Percentiles rank a stretch among this genome's conserved stretches.
phyloP scores from a whole-genome alignment of 1,140 invertebrate genomes.

The Drosophila simulans region DNA sequence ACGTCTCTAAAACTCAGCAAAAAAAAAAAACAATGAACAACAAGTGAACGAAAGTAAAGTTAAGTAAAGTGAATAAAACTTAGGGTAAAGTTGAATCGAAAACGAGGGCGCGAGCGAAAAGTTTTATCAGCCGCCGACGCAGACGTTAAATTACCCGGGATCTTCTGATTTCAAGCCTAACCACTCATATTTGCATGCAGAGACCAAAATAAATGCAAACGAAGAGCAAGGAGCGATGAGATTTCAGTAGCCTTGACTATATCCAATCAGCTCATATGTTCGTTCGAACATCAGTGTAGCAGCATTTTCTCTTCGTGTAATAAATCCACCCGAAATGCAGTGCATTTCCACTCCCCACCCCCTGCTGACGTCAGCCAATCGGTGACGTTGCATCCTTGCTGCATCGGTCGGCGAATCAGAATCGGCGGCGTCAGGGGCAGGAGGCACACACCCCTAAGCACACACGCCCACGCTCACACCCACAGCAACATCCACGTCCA shows the following conservation, averaged over 20 bases:
- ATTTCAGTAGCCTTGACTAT: too few relatives aligned
- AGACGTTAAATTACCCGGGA: slow-evolving; percentile 17
- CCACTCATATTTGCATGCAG: not conserved
- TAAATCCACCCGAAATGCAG: slow-evolving; percentile 32
- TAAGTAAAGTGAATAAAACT: slow-evolving; percentile 41
- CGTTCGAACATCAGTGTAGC: too few relatives aligned
- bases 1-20: slow-evolving; percentile 71
- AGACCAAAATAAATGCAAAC: not conserved
- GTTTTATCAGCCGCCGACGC: slow-evolving; percentile 55
- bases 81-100: slow-evolving; percentile 55
- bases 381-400: slow-evolving; percentile 58
- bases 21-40: slow-evolving; percentile 48
- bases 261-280: too few relatives aligned
- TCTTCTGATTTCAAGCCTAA: not conserved
- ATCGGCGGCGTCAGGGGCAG: slow-evolving; percentile 31
- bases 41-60: slow-evolving; percentile 30
- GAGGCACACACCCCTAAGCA: slow-evolving; percentile 25
- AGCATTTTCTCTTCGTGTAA: not conserved
- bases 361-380: slow-evolving; percentile 56
- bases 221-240: too few relatives aligned
- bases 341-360: slow-evolving; percentile 27
- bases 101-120: slow-evolving; percentile 48
- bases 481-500: slow-evolving; percentile 18
- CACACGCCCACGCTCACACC: not conserved
- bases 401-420: slow-evolving; percentile 75